These are phyloP conservation scores for Branchinecta lindahli DNA, from an alignment of 1,140 invertebrate genomes.

Conservation along the genomic window DNA sequence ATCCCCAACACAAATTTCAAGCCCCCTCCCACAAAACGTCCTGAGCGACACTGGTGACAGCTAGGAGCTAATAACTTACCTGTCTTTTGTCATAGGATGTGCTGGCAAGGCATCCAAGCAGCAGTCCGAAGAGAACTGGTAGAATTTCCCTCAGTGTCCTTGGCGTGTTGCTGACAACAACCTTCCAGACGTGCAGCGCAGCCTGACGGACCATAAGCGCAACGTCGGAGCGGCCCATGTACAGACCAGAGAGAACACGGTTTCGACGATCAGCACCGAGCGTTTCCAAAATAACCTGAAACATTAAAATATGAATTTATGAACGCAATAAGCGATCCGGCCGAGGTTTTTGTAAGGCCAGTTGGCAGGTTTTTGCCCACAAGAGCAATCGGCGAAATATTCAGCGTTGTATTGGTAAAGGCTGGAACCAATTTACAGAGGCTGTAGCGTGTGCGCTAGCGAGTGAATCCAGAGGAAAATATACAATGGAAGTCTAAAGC, in stretches of 20 bases:
- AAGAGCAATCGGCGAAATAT: no score
- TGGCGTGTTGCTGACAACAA: conserved; percentile 89
- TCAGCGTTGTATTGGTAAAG: no score
- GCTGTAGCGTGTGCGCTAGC: no score
- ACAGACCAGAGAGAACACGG: conserved; percentile 81
- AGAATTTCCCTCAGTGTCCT: conserved; percentile 91
- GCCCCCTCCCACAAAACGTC: no score
- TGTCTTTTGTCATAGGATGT: conserved; percentile 91
- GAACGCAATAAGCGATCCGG: no score
- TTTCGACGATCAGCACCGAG: conserved; percentile 79
- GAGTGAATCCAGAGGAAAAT: no score
- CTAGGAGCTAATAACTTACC: conserved; percentile 27
- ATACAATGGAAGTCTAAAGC: no score
- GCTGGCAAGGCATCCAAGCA: conserved; percentile 83
- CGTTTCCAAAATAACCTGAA: conserved; percentile 64
- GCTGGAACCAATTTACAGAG: no score
- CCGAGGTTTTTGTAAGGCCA: no score
- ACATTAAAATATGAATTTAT: conserved; percentile 12
- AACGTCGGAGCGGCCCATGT: conserved; percentile 94
- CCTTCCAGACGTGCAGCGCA: conserved; percentile 93
- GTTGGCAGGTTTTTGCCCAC: no score
- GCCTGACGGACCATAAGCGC: conserved; percentile 92
- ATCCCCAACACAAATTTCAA: no score
- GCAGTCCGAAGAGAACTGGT: conserved; percentile 76
- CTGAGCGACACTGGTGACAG: no score